Evolutionary conservation across 2,888 invertebrate genomes (phyloP), one percentile per base, ranked within the genome.

Genomic region (Cryptocheilus praepositus): DNA sequence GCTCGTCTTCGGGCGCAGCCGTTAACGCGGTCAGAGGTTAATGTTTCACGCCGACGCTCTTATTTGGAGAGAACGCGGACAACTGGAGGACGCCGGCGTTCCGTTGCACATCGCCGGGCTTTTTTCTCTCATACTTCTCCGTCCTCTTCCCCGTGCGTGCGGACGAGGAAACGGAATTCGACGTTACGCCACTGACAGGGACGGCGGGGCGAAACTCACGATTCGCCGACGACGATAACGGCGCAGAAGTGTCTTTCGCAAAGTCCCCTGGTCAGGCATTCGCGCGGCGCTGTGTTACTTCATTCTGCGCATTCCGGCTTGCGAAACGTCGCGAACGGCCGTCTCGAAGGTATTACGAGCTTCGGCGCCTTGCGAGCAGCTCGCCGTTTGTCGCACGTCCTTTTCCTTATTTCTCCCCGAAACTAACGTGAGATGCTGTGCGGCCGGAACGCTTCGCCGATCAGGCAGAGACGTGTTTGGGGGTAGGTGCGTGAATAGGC

Each of bases 281-380:
- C 67, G 76, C 64, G 63, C 73, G 51, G 25, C 44, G 57, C 53
- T 56, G 65, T 70, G 80, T 81, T 83, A 71, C 73, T 74, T 73
- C 81, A 80, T 81, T 81, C 76, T 74, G 71, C 74, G 78, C 82
- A 82, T 83, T 83, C 76, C 82, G 57, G 51, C 54, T 82, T 81
- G 70, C 81, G 75, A 79, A 75, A 82, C 66, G 28, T 51, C 46
- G 36, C 19, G 46, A 25, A 19, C 52, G 46, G 19, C 46, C 70
- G 54, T 36, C 58, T 56, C 56, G 22, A 19, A 51, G 43, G 60
- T 57, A 70, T 77, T 73, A 74, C 77, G 77, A 80, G 79, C 77
- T 74, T 79, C 67, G 28, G n/a, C 49, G 49, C 49, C 49, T 18
- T 49, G 16, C 49, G n/a, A 5, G 49, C 36, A 5, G 25, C 25